Base-by-base conservation (phyloP, 2,113 vertebrate genomes). In the Onychostoma macrolepis region DNA sequence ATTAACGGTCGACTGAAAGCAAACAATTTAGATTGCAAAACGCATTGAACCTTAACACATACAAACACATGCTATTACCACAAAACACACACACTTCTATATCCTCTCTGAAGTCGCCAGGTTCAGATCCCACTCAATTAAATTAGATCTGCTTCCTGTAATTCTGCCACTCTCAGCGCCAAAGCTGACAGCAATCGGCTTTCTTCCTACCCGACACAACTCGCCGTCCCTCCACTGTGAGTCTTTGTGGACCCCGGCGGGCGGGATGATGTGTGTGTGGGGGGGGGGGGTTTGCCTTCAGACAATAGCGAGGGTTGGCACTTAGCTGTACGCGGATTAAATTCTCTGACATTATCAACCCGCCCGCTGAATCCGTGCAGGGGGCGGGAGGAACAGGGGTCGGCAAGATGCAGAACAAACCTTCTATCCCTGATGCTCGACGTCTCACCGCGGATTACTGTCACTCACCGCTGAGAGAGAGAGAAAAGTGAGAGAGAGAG, bases 401-500 rank as follows among this genome's bases (percentile, higher is more conserved):
- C 93, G 91, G 91, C 88, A 93, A 94, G 84, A 95, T 88, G 90
- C 89, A 89, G 93, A 92, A 89, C 94, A 94, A 91, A 86, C 89
- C 89, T 77, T 69, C 83, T 61, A 21, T 77, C 76, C 30, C 82
- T 86, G 88, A 94, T 93, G 93, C 91, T 94, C 91, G 88, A 87
- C 94, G 93, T 93, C 92, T 95, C 91, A 89, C 85, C 89, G 86
- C 84, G 90, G 92, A 95, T 96, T 95, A 95, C 87, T 92, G 91
- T 94, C 92, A 94, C 36, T 93, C 90, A 94, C 89, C 90, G 75
- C 86, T 79, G 80, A 85, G 87, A 89, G 93, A 92, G 88, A 75
- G 90, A 91, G 78, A 80, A 28, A 17, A 80, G 45, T 19, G 63
- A 38, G 77, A 48, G 38, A 82, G 76, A 63, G 36, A 61, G 76